Conservation (phyloP, 2,797 vertebrate genomes). For the Hemitrygon akajei region DNA sequence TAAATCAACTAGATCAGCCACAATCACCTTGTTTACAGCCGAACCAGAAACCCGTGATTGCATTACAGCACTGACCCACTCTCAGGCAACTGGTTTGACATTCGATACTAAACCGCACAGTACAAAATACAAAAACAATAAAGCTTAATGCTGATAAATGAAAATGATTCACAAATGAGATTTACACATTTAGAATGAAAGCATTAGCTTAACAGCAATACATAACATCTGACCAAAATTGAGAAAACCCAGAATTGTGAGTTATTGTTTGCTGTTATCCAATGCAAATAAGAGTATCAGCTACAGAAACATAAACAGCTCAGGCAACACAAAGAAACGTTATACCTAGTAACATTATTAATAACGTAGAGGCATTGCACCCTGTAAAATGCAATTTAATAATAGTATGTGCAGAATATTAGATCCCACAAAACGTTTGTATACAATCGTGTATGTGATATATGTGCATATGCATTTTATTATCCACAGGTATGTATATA, state of each 20-base stretch:
- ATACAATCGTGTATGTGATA: too few species aligned
- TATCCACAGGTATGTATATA: too few species aligned
- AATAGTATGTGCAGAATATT: neutral
- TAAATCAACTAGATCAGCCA: neutral
- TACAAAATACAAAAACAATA: conserved; percentile 26
- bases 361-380: neutral
- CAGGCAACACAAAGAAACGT: neutral
- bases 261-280: neutral
- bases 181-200: neutral
- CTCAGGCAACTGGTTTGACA: neutral
- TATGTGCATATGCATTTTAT: too few species aligned
- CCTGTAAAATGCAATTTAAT: neutral
- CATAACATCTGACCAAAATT: neutral
- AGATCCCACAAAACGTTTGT: neutral
- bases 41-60: neutral
- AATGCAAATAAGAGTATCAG: neutral
- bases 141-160: conserved; percentile 20
- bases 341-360: neutral
- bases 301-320: neutral
- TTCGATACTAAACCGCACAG: neutral
- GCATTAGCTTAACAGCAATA: neutral
- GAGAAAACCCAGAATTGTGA: neutral
- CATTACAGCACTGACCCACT: conserved; percentile 4
- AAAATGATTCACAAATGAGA: conserved; percentile 19
- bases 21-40: neutral